Conservation (phyloP, 2,797 vertebrate species). For the Euthynnus affinis region DNA sequence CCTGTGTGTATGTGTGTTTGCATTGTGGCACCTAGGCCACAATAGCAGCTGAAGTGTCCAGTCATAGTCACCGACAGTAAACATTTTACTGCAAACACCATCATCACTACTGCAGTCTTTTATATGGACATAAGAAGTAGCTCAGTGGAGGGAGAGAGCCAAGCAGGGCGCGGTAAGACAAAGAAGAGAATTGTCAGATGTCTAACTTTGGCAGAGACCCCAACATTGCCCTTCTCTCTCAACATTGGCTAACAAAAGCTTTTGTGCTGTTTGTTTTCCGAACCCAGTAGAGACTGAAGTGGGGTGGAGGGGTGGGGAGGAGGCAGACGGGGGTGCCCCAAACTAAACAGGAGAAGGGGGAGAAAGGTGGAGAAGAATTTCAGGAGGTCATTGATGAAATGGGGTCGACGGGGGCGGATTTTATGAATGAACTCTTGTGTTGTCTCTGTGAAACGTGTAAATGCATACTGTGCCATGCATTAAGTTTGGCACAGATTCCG, state of each 20-base stretch:
- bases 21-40: conserved; percentile 4
- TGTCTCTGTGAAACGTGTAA: conserved; percentile 28
- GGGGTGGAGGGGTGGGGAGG: conserved; percentile 19
- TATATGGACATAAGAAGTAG: neutral
- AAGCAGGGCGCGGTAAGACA: conserved; percentile 34
- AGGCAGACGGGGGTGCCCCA: neutral
- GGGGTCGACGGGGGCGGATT: conserved; percentile 33
- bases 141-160: neutral
- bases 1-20: conserved; percentile 7
- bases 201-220: conserved; percentile 61
- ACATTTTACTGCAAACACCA: neutral
- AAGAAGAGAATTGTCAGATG: conserved; percentile 56
- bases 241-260: conserved; percentile 73
- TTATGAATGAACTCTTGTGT: conserved; percentile 59
- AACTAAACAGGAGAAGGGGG: conserved; percentile 1
- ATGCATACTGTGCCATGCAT: neutral
- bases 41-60: conserved; percentile 38
- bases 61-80: conserved; percentile 11
- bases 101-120: neutral
- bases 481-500: neutral
- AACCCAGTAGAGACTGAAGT: conserved; percentile 51
- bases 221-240: conserved; percentile 47
- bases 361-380: conserved; percentile 45
- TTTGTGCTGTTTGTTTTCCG: conserved; percentile 77
- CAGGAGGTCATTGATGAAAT: conserved; percentile 66